phyloP scores from a whole-genome alignment of 2,113 vertebrate species.

The Pluvialis apricaria region DNA sequence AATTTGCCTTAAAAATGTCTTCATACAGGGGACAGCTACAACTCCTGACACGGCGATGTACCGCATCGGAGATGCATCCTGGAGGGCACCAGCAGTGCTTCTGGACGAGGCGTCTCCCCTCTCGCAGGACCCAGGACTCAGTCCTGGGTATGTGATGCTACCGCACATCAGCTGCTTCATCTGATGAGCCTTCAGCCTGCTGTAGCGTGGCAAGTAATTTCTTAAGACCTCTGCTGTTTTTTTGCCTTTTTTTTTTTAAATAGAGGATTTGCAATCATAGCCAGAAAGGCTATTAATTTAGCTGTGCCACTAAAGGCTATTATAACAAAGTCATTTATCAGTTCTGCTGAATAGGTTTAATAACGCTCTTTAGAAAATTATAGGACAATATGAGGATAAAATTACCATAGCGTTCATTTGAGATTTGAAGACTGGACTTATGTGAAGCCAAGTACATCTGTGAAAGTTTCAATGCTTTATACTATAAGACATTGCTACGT shows the following conservation, averaged over 20 bases:
- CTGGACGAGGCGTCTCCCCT: background rate
- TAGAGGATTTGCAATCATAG: background rate
- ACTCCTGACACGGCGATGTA: fast-evolving
- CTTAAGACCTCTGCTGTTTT: background rate
- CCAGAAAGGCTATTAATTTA: slow-evolving; percentile 24
- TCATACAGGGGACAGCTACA: fast-evolving
- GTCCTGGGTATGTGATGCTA: fast-evolving
- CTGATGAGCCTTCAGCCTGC: background rate
- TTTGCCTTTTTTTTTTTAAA: background rate
- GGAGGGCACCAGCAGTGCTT: background rate
- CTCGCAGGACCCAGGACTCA: background rate
- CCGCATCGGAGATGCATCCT: fast-evolving
- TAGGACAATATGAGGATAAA: background rate
- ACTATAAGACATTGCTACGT: fast-evolving
- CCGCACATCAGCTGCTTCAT: background rate
- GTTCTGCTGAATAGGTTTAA: slow-evolving; percentile 37
- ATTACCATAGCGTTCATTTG: background rate
- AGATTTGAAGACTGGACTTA: background rate
- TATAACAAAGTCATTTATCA: slow-evolving; percentile 21
- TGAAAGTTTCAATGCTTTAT: background rate
- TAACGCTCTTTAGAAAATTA: slow-evolving; percentile 2
- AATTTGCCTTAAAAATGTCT: background rate
- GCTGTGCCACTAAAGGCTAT: background rate
- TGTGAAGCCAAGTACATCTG: background rate
- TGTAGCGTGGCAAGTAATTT: background rate